Conservation (phyloP, 2,888 invertebrate genomes). For the Pachydiplax longipennis region DNA sequence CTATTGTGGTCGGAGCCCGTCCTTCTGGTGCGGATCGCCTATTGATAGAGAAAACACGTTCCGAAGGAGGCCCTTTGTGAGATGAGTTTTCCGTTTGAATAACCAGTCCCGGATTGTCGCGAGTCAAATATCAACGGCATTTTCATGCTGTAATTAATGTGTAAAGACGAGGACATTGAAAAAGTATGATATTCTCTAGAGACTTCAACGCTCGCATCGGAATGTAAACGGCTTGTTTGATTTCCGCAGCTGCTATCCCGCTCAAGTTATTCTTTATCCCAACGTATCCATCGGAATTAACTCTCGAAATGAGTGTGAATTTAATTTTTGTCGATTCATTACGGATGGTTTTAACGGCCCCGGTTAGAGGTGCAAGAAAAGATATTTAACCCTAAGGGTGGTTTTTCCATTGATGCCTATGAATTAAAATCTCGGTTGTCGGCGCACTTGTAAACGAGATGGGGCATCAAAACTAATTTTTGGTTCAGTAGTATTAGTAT, state of each 20-base stretch:
- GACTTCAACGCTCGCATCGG: constrained; percentile 10
- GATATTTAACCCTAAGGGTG: too few relatives aligned
- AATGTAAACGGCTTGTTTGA: not conserved
- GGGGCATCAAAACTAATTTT: too few relatives aligned
- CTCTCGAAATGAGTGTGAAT: too few relatives aligned
- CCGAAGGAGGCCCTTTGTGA: not conserved
- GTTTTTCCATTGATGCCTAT: too few relatives aligned
- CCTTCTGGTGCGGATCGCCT: not conserved
- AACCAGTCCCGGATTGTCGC: constrained; percentile 16
- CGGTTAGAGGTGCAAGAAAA: too few relatives aligned
- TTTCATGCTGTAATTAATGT: constrained; percentile 39
- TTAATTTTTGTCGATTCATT: too few relatives aligned
- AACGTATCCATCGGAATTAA: not conserved
- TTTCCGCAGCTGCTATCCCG: not conserved
- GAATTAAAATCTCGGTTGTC: too few relatives aligned
- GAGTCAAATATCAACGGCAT: constrained; percentile 41
- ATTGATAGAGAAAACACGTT: constrained; percentile 1
- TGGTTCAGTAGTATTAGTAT: too few relatives aligned
- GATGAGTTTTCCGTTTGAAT: not conserved
- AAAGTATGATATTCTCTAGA: not conserved
- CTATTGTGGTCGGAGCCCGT: not conserved
- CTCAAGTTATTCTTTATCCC: not conserved
- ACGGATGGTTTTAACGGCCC: too few relatives aligned
- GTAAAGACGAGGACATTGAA: constrained; percentile 13
- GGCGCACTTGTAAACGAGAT: too few relatives aligned